Evolutionary conservation across 2,888 invertebrate genomes (phyloP), one percentile per base, ranked within the genome.

Genomic region (Sinhomidia bicolor): DNA sequence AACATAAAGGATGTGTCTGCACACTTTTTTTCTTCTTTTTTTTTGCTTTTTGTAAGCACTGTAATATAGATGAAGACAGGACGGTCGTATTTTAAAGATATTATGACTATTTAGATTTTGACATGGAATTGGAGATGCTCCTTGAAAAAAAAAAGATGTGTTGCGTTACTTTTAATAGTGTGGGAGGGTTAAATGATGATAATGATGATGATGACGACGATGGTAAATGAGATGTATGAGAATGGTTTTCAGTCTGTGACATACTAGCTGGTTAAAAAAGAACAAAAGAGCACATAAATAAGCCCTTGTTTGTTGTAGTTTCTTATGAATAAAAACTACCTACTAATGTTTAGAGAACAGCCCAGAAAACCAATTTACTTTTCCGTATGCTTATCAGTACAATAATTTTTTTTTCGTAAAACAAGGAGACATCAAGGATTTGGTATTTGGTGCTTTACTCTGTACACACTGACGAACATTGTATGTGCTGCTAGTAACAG

Each of bases 61-160:
- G 54, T 44, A 32, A 26, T 74, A 60, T 47, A 36, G 32, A 85
- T 57, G 79, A 85, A 57, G 71, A 79, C 85, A 85, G 79, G 78
- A 65, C 65, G 85, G 68, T 62, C 79, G 44, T 85, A 85, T 85
- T 68, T 85, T 54, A 85, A 65, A 68, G 85, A 85, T 79, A 85
- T 85, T 85, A 85, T 44, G 85, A 65, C 85, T 85, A 65, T 85
- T 79, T 68, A 85, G 36, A 68, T 68, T 78, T 85, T 85, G 85
- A 85, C 85, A 85, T 57, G 85, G 68, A 85, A 85, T 85, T 68
- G 36, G 85, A 85, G 85, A 79, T 85, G 79, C 54, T 65, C 44
- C 62, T 79, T 44, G n/a, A n/a, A n/a, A n/a, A 76, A 76, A 84
- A 57, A 82, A 62, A 68, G 41, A 68, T 71, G 78, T 54, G 26